These are phyloP conservation scores for Hymenochirus boettgeri DNA, from an alignment of 2,113 vertebrate species.

Conservation along the genomic window DNA sequence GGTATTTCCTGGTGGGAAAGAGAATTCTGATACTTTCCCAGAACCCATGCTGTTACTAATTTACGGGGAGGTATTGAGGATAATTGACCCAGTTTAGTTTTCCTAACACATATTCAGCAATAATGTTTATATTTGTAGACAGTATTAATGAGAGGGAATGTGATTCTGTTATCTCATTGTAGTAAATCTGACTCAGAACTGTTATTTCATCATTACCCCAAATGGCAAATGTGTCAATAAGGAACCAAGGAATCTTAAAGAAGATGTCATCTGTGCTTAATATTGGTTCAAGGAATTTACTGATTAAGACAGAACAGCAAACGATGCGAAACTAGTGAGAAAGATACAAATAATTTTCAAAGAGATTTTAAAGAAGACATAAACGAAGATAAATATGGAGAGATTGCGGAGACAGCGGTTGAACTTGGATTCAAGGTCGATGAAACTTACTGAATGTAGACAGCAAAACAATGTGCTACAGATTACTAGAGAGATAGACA, in stretches of 20 bases:
- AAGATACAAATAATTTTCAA: slow-evolving; percentile 22
- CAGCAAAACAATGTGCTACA: not conserved
- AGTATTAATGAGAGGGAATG: slow-evolving; percentile 52
- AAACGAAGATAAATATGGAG: slow-evolving; percentile 20
- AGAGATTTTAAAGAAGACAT: slow-evolving; percentile 11
- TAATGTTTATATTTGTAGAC: slow-evolving; percentile 55
- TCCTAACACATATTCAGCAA: slow-evolving; percentile 49
- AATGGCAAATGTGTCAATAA: slow-evolving; percentile 46
- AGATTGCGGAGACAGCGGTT: not conserved
- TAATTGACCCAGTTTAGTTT: slow-evolving; percentile 54
- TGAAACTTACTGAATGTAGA: slow-evolving; percentile 47
- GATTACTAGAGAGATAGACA: slow-evolving; percentile 7
- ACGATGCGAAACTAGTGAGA: slow-evolving; percentile 28
- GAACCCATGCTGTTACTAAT: slow-evolving; percentile 54
- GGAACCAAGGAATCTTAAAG: slow-evolving; percentile 46
- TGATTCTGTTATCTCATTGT: slow-evolving; percentile 40
- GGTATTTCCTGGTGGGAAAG: slow-evolving; percentile 53
- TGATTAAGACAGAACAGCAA: slow-evolving; percentile 40
- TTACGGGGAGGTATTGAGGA: slow-evolving; percentile 53
- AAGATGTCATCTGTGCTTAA: slow-evolving; percentile 41
- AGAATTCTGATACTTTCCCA: slow-evolving; percentile 47
- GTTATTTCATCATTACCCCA: slow-evolving; percentile 53
- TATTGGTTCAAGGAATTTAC: slow-evolving; percentile 43
- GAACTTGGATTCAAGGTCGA: slow-evolving; percentile 44
- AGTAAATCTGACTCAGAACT: slow-evolving; percentile 39